Evolutionary conservation across 2,888 invertebrate species (phyloP).

Genomic region (Drosophila buzzatii): DNA sequence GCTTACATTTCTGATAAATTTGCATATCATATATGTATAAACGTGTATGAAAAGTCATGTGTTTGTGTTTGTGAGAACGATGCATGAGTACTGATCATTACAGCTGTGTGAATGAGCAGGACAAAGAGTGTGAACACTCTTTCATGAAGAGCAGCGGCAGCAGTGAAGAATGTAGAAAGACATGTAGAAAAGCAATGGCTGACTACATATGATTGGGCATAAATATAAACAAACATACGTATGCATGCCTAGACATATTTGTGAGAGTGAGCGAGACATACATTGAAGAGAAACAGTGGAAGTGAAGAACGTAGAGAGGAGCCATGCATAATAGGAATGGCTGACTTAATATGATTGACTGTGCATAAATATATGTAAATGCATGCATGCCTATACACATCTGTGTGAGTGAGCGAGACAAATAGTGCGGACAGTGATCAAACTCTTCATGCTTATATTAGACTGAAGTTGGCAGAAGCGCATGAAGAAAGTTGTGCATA

Average conservation of each 20-base stretch:
- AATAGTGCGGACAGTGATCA: neutral
- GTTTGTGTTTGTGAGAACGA: neutral
- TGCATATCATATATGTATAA: neutral
- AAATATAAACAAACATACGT: neutral
- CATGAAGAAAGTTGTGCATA: neutral
- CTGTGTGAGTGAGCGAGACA: neutral
- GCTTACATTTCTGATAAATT: neutral
- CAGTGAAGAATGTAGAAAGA: neutral
- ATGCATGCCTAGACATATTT: neutral
- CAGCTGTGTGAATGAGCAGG: neutral
- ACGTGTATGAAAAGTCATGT: too few species aligned
- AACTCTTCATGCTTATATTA: neutral
- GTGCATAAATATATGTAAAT: neutral
- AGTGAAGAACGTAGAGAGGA: neutral
- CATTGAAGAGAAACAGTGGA: neutral
- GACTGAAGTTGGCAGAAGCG: neutral
- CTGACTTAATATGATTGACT: neutral
- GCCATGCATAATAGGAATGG: neutral
- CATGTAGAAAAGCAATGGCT: neutral
- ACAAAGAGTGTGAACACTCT: neutral
- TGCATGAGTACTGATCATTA: neutral
- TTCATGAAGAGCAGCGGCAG: neutral
- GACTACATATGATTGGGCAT: neutral
- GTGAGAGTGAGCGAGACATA: neutral
- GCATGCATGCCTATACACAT: neutral